phyloP scores from a whole-genome alignment of 2,888 invertebrate genomes.

The Oegoconia quadripuncta region DNA sequence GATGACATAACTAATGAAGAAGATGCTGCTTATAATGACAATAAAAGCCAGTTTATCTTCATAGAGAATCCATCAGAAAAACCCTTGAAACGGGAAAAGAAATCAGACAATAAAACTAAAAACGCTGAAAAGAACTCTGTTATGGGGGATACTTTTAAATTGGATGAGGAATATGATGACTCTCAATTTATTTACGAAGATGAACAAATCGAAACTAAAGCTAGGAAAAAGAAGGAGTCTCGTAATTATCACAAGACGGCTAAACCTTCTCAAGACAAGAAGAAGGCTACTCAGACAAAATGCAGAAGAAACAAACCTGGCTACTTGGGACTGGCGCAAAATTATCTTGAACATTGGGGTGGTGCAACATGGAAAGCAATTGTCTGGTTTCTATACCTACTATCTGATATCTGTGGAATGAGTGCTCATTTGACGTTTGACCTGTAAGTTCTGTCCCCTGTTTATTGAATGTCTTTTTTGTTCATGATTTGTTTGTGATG shows the following conservation, averaged over 20 bases:
- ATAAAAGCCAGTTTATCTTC: constrained; percentile 67
- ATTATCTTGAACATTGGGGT: constrained; percentile 75
- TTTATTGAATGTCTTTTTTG: neutral
- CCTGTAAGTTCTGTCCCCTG: constrained; percentile 77
- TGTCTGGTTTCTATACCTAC: constrained; percentile 87
- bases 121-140: constrained; percentile 39
- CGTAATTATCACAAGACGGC: constrained; percentile 54
- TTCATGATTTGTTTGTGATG: neutral
- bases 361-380: constrained; percentile 81
- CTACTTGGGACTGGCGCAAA: constrained; percentile 64
- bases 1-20: constrained; percentile 73
- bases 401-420: constrained; percentile 89
- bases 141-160: constrained; percentile 48
- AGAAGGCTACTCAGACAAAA: constrained; percentile 65
- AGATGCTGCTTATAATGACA: constrained; percentile 42
- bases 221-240: constrained; percentile 72
- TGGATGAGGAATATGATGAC: constrained; percentile 53
- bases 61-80: constrained; percentile 65
- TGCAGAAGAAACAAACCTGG: constrained; percentile 60
- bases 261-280: constrained; percentile 63
- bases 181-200: constrained; percentile 59
- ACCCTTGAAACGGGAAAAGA: constrained; percentile 60
- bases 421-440: constrained; percentile 85
- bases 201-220: constrained; percentile 50
- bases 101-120: constrained; percentile 47